Evolutionary conservation across 2,797 vertebrate genomes (phyloP), one percentile per base, ranked within the genome.

Genomic region (Gambelia wislizenii): DNA sequence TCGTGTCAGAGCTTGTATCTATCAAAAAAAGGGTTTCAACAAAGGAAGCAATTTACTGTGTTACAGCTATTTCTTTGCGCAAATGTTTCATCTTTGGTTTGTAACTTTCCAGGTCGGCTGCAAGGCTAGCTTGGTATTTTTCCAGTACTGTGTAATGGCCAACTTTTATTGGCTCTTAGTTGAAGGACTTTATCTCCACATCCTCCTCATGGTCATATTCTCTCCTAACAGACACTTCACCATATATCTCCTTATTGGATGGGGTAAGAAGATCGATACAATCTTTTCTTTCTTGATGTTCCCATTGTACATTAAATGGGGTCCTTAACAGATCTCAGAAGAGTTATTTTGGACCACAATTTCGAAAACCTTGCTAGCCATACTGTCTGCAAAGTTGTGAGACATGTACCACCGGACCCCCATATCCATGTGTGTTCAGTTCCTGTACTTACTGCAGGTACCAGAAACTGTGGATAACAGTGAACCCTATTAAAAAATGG

Each of bases 101-200:
- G 70, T 91, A 87, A 7, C 85, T 12, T 95, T 96, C 7, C 95
- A 99, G 98, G 95, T 98, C 83, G 98, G 98, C 83, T 99, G 98
- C 96, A 98, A 98, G 96, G 97, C 97, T 95, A 98, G 97, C 91
- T 94, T 99, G 96, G 98, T 98, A 33, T 96, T 99, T 89, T 98
- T 99, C 95, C 98, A 99, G 67, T 99, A 98, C 89, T 98, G 98
- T 95, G 97, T 98, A 94, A 98, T 98, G 98, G 98, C 98, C 74
- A 99, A 99, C 95, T 98, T 99, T 96, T 98, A 97, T 97, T 99
- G 98, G 98, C 97, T 99, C 89, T 96, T 99, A 93, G 98, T 98
- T 89, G 98, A 99, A 96, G 98, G 98, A 39, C 96, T 99, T 79
- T 98, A 98, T 95, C 98, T 99, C 33, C 98, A 98, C 96, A 98